Evolutionary conservation across 2,113 vertebrate genomes (phyloP).

Genomic region (Myrmophylax atrothorax): DNA sequence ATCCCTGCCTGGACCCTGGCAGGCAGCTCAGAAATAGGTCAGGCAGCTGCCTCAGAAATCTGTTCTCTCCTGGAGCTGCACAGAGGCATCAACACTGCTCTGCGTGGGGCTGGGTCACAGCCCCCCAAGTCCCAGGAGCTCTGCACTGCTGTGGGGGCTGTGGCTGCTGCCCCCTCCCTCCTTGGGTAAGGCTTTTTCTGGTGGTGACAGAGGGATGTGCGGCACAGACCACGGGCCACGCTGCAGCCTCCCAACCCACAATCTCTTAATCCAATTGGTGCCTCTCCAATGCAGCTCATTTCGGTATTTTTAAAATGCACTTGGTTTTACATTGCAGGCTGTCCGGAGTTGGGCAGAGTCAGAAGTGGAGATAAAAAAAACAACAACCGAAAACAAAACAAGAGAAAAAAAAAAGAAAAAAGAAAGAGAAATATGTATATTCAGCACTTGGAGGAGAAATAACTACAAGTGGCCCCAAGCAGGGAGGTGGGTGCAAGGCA

Average conservation of each 20-base stretch:
- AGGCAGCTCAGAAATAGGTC: not conserved
- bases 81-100: not conserved
- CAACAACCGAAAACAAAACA: not conserved
- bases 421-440: not conserved
- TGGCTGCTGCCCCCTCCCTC: not conserved
- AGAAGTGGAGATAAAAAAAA: not conserved
- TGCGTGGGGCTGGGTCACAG: not conserved
- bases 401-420: not conserved
- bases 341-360: constrained; percentile 29
- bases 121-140: not conserved
- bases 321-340: constrained; percentile 68
- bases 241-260: constrained; percentile 35
- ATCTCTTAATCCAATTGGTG: constrained; percentile 49
- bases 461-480: not conserved
- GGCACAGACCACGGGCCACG: not conserved
- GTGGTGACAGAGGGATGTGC: rapidly evolving
- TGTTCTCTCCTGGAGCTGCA: not conserved
- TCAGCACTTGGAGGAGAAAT: constrained; percentile 46
- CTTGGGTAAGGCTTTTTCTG: constrained; percentile 21
- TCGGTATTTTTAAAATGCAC: constrained; percentile 55
- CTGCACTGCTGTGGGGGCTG: not conserved
- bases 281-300: constrained; percentile 21
- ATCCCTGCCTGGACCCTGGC: not conserved
- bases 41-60: not conserved
- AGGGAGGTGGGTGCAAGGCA: not conserved